Percentiles rank a stretch among this genome's conserved stretches.
Conservation (phyloP, 2,797 vertebrate species). For the Cossypha heuglini region DNA sequence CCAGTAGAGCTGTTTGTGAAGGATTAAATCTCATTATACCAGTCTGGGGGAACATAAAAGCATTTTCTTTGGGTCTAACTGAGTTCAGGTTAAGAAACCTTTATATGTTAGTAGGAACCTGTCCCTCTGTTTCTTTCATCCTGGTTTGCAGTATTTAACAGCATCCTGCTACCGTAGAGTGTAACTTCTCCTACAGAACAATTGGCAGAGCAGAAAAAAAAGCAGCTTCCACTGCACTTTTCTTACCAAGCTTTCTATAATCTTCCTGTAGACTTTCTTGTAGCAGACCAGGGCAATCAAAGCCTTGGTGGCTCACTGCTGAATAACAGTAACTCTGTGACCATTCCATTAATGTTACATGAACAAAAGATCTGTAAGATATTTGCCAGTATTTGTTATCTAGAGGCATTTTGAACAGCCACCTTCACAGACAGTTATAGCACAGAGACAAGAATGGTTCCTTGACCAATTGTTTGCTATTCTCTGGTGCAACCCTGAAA, state of each 20-base stretch:
- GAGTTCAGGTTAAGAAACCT: neutral
- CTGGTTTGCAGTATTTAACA: neutral
- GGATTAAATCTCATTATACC: neutral
- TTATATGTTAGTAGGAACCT: neutral
- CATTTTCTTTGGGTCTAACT: neutral
- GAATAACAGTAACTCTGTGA: neutral
- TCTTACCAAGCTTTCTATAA: neutral
- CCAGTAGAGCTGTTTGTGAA: neutral
- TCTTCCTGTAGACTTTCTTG: neutral
- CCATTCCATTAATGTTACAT: neutral
- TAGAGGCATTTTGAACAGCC: neutral
- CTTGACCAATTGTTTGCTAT: neutral
- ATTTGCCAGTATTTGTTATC: neutral
- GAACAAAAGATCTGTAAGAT: neutral
- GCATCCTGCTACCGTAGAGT: neutral
- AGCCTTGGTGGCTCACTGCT: neutral
- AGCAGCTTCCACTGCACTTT: neutral
- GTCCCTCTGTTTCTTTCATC: neutral
- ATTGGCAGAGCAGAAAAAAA: neutral
- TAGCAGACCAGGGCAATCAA: neutral
- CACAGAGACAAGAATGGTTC: neutral
- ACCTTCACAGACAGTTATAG: neutral
- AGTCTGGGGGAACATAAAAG: neutral
- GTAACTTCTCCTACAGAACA: neutral
- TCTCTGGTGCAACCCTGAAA: neutral